Conservation (phyloP, 2,888 invertebrate species). For the Gandaritis pyraliata region DNA sequence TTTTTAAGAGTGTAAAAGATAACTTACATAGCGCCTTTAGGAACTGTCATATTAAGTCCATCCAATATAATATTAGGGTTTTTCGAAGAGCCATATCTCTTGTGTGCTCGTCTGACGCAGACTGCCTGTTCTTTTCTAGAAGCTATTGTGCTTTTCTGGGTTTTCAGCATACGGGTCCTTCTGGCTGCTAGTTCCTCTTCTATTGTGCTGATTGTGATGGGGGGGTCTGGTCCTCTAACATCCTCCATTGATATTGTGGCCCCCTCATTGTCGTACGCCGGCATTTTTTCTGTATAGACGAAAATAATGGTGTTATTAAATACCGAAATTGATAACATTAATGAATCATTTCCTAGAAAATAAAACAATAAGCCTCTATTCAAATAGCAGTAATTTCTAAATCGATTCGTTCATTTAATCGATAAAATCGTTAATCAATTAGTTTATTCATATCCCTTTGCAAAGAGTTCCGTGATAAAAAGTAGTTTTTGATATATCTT, state of each 20-base stretch:
- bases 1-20: too few species aligned
- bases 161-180: slow-evolving; percentile 69
- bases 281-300: slow-evolving; percentile 59
- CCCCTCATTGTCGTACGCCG: slow-evolving; percentile 80
- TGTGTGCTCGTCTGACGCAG: slow-evolving; percentile 92
- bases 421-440: slow-evolving; percentile 10
- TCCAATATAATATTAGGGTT: slow-evolving; percentile 93
- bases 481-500: slow-evolving; percentile 12
- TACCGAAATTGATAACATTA: background rate
- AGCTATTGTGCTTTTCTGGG: slow-evolving; percentile 89
- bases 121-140: slow-evolving; percentile 92
- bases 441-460: slow-evolving; percentile 1
- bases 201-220: slow-evolving; percentile 65
- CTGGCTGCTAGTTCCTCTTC: slow-evolving; percentile 63
- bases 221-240: slow-evolving; percentile 59
- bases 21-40: slow-evolving; percentile 91
- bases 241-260: slow-evolving; percentile 79
- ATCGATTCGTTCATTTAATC: slow-evolving; percentile 15
- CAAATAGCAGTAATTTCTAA: slow-evolving; percentile 9
- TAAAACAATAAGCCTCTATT: background rate
- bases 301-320: background rate
- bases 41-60: slow-evolving; percentile 95
- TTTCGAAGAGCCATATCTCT: slow-evolving; percentile 91
- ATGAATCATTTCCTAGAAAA: background rate
- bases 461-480: slow-evolving; percentile 22